phyloP scores from a whole-genome alignment of 2,113 vertebrate genomes.

The Marmota monax region DNA sequence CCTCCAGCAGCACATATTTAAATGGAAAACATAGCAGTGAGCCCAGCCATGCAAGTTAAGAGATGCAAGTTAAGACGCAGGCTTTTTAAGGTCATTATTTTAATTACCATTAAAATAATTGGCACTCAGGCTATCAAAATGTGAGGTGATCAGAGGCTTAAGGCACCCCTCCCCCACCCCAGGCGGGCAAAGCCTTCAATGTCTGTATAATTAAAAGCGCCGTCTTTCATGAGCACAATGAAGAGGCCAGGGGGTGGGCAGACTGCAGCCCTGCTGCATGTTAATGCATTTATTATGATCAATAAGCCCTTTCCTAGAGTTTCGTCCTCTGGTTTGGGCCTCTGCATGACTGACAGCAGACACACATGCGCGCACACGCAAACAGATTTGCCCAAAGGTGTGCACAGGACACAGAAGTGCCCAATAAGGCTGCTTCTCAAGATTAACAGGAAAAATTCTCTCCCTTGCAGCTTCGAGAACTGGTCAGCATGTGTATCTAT shows the following conservation, averaged over 20 bases:
- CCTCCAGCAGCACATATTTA: constrained; percentile 56
- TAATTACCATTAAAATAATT: constrained; percentile 92
- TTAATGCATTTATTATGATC: constrained; percentile 86
- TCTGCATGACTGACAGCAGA: constrained; percentile 64
- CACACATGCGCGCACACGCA: background rate
- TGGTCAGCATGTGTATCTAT: constrained; percentile 94
- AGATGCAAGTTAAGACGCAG: constrained; percentile 70
- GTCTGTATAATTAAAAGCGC: constrained; percentile 90
- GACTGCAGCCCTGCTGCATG: constrained; percentile 83
- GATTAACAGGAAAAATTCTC: background rate
- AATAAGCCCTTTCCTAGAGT: constrained; percentile 79
- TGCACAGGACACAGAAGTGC: background rate
- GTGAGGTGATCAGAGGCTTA: constrained; percentile 86
- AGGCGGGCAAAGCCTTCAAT: constrained; percentile 84
- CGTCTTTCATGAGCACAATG: constrained; percentile 89
- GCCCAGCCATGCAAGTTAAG: constrained; percentile 55
- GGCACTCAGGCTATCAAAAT: constrained; percentile 85
- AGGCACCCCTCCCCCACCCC: constrained; percentile 84
- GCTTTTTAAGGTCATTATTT: constrained; percentile 84
- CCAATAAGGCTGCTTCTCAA: background rate
- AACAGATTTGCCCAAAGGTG: background rate
- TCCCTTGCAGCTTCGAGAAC: constrained; percentile 89
- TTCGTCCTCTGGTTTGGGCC: constrained; percentile 63
- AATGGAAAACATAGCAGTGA: background rate
- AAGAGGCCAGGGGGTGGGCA: constrained; percentile 86